Base-by-base conservation (phyloP, 1,140 invertebrate genomes). In the Cotesia chilonis region DNA sequence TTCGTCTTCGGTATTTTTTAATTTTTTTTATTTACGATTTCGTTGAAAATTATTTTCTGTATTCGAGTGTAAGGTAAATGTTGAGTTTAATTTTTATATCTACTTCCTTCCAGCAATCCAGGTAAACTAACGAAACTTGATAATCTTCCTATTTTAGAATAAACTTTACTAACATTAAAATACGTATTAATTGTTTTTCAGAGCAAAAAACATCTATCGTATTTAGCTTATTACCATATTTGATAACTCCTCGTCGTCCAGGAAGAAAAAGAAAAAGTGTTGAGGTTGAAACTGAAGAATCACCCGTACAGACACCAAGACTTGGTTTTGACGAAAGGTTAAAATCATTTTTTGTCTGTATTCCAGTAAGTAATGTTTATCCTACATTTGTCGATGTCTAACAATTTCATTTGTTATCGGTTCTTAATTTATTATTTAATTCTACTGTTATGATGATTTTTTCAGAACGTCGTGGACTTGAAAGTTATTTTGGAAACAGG, bases 221-320 rank as follows among this genome's bases (percentile, higher is more conserved):
- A 20, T 61, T 61, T 4, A 10, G 4, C 17, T 61, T 70, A 36
- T 47, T 70, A 60, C 68, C 28, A 17, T 47, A 70, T 61, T 70
- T 70, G 12, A 61, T 70, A 14, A 37, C 68, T 12, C 12, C n/a
- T 17, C 38, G 38, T 41, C 28, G 68, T 41, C 59, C 68, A 41
- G 68, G 55, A 5, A 28, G 68, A 17, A 70, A 70, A 70, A 61
- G 68, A 47, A 70, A 70, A 36, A 61, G 7, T 68, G n/a, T 12
- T 14, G 68, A 37, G 12, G 60, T 7, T 41, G 36, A 41, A 59
- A 17, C 9, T 41, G 38, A 41, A 6, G 7, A 41, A 6, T 9
- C 4, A 41, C 52, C 52, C 5, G 52, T 10, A 17, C 4, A 4
- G 41, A 35, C 63, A 10, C 63, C 36, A 47, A 66, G 4, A n/a